Evolutionary conservation across 2,888 invertebrate genomes (phyloP), one percentile per base, ranked within the genome.

Genomic region (Drosophila acutilabella): DNA sequence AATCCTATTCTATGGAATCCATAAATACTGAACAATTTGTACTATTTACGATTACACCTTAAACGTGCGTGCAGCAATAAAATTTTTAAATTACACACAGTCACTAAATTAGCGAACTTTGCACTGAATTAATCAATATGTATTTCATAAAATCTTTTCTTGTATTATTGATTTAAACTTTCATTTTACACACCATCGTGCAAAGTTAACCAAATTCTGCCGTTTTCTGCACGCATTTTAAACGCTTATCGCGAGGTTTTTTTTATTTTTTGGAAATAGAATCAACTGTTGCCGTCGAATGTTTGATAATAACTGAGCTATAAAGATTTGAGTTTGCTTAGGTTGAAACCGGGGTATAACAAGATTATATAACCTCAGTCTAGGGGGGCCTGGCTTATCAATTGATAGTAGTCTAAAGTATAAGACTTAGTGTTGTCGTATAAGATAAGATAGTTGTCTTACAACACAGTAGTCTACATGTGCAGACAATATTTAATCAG

Each of bases 181-280:
- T 51, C 5, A 26, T 6, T 42, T 20, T 13, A 64, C 75, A 16
- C 30, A 80, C 86, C 86, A 40, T 82, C 73, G 53, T 74, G 60
- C 18, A 89, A 54, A 13, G 67, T 78, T 44, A 76, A 74, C 89
- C 88, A 91, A 57, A 88, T 68, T 78, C 78, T 81, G 38, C 89
- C 84, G 41, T 76, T 80, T 23, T 69, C 48, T 13, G 64, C 38
- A 50, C 74, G 75, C 78, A 78, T 86, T 52, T 36, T 67, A 0
- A 36, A 30, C 16, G 13, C 52, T 66, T 77, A 66, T 65, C 78
- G 66, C 47, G 51, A 23, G n/a, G n/a, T n/a, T n/a, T 47, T n/a
- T 11, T 13, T 36, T 11, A 13, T 11, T 36, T 11, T 13, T 11
- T 16, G 18, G 11, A 16, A 48, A 38, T 48, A 18, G 14, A 20